Evolutionary conservation across 2,113 vertebrate species (phyloP).

Genomic region (Thermophis baileyi): DNA sequence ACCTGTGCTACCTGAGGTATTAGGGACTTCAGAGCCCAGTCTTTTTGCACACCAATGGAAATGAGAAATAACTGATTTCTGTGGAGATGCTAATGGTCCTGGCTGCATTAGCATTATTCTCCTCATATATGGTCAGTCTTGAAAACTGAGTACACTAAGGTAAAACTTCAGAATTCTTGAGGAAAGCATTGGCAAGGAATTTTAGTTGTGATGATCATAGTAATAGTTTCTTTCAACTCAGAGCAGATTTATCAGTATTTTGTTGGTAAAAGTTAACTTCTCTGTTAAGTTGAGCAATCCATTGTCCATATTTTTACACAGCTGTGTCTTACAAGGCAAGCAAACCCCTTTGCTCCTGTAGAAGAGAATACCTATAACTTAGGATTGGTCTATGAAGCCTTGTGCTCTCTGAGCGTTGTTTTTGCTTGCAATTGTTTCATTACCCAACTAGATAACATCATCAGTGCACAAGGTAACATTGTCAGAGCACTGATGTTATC

Average conservation of each 20-base stretch:
- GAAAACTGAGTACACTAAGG: background rate
- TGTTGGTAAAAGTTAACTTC: background rate
- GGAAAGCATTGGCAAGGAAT: background rate
- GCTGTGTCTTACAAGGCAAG: background rate
- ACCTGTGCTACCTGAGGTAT: slow-evolving; percentile 45
- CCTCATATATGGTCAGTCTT: background rate
- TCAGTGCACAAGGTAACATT: background rate
- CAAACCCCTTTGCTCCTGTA: background rate
- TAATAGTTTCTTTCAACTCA: slow-evolving; percentile 8
- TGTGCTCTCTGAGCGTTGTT: background rate
- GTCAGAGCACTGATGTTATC: background rate
- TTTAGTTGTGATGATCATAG: slow-evolving; percentile 11
- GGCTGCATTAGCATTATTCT: background rate
- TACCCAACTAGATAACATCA: background rate
- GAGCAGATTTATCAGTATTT: background rate
- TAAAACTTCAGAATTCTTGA: background rate
- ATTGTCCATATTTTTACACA: background rate
- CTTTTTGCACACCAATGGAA: slow-evolving; percentile 15
- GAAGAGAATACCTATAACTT: background rate
- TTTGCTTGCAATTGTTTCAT: background rate
- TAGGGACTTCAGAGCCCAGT: slow-evolving; percentile 30
- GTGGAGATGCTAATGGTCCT: background rate
- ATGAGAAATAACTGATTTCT: slow-evolving; percentile 18
- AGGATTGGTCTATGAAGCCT: background rate
- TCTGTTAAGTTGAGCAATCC: background rate